phyloP scores from a whole-genome alignment of 2,113 vertebrate species.

The Stigmatopora argus region DNA sequence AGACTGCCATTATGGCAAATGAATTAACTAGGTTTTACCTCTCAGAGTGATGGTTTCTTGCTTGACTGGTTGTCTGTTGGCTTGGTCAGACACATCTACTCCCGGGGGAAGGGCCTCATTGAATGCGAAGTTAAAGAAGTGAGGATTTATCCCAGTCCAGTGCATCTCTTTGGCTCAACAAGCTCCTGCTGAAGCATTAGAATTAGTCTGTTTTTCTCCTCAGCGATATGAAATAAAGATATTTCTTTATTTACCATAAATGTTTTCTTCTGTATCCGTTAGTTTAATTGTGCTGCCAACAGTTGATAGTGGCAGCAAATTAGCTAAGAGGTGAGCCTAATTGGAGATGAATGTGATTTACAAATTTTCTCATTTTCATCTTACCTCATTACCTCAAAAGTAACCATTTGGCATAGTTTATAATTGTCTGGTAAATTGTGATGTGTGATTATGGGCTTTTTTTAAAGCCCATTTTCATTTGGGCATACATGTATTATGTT shows the following conservation, averaged over 20 bases:
- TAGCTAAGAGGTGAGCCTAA: slow-evolving; percentile 21
- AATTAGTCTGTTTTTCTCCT: slow-evolving; percentile 33
- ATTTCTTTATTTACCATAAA: slow-evolving; percentile 34
- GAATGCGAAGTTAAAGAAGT: slow-evolving; percentile 48
- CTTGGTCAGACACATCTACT: slow-evolving; percentile 53
- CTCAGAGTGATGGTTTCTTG: slow-evolving; percentile 41
- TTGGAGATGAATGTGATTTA: slow-evolving; percentile 16
- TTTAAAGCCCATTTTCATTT: not conserved
- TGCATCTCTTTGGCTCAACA: slow-evolving; percentile 48
- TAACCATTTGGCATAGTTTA: not conserved
- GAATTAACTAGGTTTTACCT: slow-evolving; percentile 57
- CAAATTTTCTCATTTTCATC: not conserved
- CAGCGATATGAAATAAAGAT: slow-evolving; percentile 23
- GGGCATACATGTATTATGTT: not conserved
- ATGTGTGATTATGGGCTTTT: not conserved
- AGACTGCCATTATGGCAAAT: slow-evolving; percentile 50
- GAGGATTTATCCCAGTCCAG: slow-evolving; percentile 70
- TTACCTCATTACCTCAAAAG: not conserved
- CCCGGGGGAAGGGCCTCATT: slow-evolving; percentile 48
- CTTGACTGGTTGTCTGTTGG: slow-evolving; percentile 52
- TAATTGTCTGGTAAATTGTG: not conserved
- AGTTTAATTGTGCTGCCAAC: slow-evolving; percentile 19
- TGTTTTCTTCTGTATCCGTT: slow-evolving; percentile 20
- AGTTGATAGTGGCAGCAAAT: slow-evolving; percentile 19
- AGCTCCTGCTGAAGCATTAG: slow-evolving; percentile 53